These are phyloP conservation scores for Chrysopilus asiliformis DNA, from an alignment of 2,888 invertebrate genomes.

Conservation along the genomic window DNA sequence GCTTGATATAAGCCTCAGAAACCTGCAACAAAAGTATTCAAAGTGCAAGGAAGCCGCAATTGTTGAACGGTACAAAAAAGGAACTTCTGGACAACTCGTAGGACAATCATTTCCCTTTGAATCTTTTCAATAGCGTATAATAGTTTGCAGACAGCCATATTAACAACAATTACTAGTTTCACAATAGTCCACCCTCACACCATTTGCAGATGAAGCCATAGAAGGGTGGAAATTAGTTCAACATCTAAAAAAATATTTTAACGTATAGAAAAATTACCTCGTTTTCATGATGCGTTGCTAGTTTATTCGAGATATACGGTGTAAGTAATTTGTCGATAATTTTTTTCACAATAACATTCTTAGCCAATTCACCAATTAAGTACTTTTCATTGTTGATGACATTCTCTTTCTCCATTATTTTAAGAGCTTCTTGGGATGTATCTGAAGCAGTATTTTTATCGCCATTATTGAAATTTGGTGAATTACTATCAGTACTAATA, in stretches of 20 bases:
- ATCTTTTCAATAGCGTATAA: too few relatives aligned
- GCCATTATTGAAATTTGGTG: conserved; percentile 3
- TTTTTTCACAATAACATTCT: conserved; percentile 48
- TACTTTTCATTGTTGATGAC: conserved; percentile 23
- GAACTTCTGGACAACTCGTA: too few relatives aligned
- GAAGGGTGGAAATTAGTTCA: too few relatives aligned
- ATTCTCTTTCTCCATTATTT: conserved; percentile 17
- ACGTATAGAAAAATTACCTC: conserved; percentile 40
- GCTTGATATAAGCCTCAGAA: too few relatives aligned
- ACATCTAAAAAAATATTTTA: not conserved
- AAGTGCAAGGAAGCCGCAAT: too few relatives aligned
- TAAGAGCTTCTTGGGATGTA: conserved; percentile 3
- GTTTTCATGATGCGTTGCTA: conserved; percentile 57
- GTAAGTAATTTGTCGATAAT: conserved; percentile 64
- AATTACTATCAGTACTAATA: conserved; percentile 16
- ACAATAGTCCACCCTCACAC: too few relatives aligned
- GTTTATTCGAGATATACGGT: conserved; percentile 67
- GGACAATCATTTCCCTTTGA: too few relatives aligned
- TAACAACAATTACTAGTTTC: too few relatives aligned
- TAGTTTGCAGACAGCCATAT: too few relatives aligned
- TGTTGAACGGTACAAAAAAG: too few relatives aligned
- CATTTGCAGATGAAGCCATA: too few relatives aligned
- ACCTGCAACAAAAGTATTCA: too few relatives aligned
- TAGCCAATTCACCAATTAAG: conserved; percentile 27
- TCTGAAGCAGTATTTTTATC: conserved; percentile 3